Percentiles rank a stretch among this genome's conserved stretches.
Conservation (phyloP, 2,797 vertebrate genomes). For the Aphelocoma californica region DNA sequence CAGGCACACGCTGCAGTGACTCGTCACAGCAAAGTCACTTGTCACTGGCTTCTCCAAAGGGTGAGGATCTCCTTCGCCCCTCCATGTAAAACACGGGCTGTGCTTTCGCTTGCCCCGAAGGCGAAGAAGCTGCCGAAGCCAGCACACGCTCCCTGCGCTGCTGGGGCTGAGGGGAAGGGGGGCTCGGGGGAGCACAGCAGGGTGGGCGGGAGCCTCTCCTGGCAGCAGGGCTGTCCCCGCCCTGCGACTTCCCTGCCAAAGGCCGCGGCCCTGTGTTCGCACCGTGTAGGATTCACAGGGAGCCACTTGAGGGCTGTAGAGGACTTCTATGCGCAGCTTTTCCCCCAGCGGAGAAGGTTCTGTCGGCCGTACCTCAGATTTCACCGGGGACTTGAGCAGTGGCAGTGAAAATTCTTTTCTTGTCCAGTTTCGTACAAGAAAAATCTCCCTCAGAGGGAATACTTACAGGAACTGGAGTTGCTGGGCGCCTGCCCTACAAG, state of each 20-base stretch:
- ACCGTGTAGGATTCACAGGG: neutral
- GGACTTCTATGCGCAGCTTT: neutral
- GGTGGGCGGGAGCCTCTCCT: fast-evolving
- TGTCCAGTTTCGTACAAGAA: neutral
- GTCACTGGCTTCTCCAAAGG: neutral
- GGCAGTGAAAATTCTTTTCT: neutral
- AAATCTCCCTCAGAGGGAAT: neutral
- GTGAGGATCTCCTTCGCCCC: no score
- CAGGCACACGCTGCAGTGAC: neutral
- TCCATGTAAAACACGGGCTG: fast-evolving
- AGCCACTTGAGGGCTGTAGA: constrained; percentile 50
- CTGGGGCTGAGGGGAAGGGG: neutral
- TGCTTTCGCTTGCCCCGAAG: neutral
- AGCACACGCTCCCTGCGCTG: neutral
- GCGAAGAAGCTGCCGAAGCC: neutral
- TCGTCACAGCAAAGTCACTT: neutral
- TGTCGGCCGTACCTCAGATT: fast-evolving
- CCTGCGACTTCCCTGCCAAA: neutral
- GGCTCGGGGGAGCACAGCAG: fast-evolving
- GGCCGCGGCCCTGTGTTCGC: neutral
- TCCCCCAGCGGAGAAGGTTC: fast-evolving
- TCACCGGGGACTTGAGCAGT: neutral
- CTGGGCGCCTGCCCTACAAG: neutral
- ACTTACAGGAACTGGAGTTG: neutral
- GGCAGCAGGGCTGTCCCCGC: fast-evolving